Base-by-base conservation (phyloP, 2,113 vertebrate genomes). In the Hemibagrus wyckioides region DNA sequence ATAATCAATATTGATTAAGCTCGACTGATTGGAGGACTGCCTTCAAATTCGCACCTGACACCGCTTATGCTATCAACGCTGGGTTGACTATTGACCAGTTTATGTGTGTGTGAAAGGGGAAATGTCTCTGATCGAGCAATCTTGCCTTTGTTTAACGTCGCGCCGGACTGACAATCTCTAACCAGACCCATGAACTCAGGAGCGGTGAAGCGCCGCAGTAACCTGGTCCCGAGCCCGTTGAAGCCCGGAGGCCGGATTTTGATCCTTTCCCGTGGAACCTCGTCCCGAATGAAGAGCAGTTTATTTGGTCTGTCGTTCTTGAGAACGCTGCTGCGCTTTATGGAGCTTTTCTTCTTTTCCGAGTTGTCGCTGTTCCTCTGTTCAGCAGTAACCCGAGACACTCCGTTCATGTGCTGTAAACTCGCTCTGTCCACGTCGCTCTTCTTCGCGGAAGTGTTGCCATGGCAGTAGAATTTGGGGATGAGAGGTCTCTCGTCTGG, bases 61-160 rank as follows among this genome's bases (percentile, higher is more conserved):
- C 91, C 95, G 3, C 95, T 96, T 93, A 96, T 95, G 91, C 95
- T 95, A 91, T 96, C 95, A 0, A 95, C 90, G 17, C 95, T 96
- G 0, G 92, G 94, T 91, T 96, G 95, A 85, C 94, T 95, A 91
- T 95, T 93, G 39, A 96, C 94, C 88, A 92, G 92, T 90, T 94
- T 92, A 50, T 95, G 94, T 2, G 93, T 89, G 88, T 94, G 88
- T 0, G 95, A 94, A 36, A 95, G 85, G 0, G 95, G 95, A 85
- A 95, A 96, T 80, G 95, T 96, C 84, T 96, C 95, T 0, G 95
- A 96, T 44, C 95, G 93, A 36, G 94, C 94, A 84, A 95, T 96
- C 75, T 89, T 93, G 61, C 92, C 94, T 89, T 92, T 92, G 41
- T 90, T 88, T 3, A 89, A 89, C 0, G 93, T 87, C 4, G 92